phyloP scores from a whole-genome alignment of 2,888 invertebrate species.

The Hirtodrosophila alboralis region DNA sequence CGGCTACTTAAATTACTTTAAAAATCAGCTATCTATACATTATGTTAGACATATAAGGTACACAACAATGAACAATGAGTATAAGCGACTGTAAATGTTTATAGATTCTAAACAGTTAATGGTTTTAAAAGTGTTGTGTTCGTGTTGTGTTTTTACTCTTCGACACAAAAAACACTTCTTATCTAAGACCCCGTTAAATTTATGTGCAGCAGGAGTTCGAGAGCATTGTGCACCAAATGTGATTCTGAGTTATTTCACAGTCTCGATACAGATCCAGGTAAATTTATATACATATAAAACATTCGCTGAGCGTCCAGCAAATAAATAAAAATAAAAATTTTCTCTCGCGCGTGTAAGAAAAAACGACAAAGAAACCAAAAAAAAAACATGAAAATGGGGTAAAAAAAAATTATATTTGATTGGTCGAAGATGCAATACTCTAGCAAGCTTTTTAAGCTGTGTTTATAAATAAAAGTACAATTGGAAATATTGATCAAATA shows the following conservation, averaged over 20 bases:
- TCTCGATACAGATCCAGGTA: conserved; percentile 64
- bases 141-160: conserved; percentile 40
- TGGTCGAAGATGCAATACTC: conserved; percentile 3
- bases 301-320: conserved; percentile 65
- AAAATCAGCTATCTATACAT: conserved; percentile 3
- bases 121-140: conserved; percentile 53
- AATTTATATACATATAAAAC: conserved; percentile 58
- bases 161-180: conserved; percentile 57
- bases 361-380: conserved; percentile 26
- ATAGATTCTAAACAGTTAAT: conserved; percentile 61
- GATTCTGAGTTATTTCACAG: conserved; percentile 46
- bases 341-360: conserved; percentile 50
- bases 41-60: conserved; percentile 4
- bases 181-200: conserved; percentile 71
- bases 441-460: no score
- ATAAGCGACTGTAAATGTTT: conserved; percentile 42
- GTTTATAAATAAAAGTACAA: no score
- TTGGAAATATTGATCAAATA: no score
- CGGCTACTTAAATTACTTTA: conserved; percentile 5
- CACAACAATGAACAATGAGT: background rate
- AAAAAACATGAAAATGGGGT: conserved; percentile 1
- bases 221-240: conserved; percentile 57
- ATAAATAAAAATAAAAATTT: conserved; percentile 67
- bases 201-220: no score
- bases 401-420: background rate